These are phyloP conservation scores for Drosophila multiciliata DNA, from an alignment of 2,888 invertebrate species.

Conservation along the genomic window DNA sequence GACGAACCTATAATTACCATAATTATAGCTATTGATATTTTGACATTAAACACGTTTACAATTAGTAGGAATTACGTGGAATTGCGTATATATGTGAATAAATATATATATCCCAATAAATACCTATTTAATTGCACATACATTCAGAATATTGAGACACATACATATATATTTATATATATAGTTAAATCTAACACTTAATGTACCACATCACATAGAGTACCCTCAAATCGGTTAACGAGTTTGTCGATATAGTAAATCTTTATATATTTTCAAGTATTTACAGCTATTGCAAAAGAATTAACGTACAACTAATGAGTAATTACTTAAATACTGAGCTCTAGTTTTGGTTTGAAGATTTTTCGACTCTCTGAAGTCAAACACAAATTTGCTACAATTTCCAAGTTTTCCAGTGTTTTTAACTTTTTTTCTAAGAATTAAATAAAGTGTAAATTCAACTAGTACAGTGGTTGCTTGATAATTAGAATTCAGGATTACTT, in stretches of 20 bases:
- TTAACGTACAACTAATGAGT: slow-evolving; percentile 13
- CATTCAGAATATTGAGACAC: slow-evolving; percentile 13
- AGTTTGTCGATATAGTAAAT: slow-evolving; percentile 23
- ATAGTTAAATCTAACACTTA: slow-evolving; percentile 45
- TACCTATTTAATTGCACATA: slow-evolving; percentile 40
- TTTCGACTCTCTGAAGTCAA: background rate
- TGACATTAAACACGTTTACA: slow-evolving; percentile 32
- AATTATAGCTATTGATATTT: slow-evolving; percentile 45
- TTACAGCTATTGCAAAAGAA: slow-evolving; percentile 37
- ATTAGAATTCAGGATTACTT: background rate
- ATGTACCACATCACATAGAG: slow-evolving; percentile 61
- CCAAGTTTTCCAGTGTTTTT: background rate
- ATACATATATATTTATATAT: slow-evolving; percentile 4
- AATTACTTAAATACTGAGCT: background rate
- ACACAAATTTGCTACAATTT: background rate
- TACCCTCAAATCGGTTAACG: slow-evolving; percentile 12
- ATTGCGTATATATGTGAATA: slow-evolving; percentile 7
- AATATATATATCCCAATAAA: slow-evolving; percentile 11
- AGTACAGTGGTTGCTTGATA: slow-evolving; percentile 4
- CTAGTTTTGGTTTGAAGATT: background rate
- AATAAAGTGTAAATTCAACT: background rate
- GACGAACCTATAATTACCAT: slow-evolving; percentile 3
- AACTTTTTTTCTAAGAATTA: background rate
- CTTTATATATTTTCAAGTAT: slow-evolving; percentile 25
- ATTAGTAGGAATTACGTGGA: slow-evolving; percentile 21